Conservation (phyloP, 2,797 vertebrate genomes). For the Phoebastria nigripes region DNA sequence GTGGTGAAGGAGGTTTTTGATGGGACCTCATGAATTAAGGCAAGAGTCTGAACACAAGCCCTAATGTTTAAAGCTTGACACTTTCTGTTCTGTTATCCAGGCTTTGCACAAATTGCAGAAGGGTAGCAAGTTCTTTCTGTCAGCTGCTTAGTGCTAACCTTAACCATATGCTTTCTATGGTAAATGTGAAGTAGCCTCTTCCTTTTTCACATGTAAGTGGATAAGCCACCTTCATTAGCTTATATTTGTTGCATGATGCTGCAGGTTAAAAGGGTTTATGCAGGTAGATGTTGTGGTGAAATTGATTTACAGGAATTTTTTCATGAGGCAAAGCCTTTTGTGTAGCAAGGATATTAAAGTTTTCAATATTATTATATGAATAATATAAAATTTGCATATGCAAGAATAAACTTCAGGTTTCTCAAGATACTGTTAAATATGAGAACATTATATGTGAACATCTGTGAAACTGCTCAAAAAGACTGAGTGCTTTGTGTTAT, state of each 20-base stretch:
- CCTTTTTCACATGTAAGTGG: not conserved
- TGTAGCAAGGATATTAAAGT: not conserved
- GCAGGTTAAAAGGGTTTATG: not conserved
- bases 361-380: not conserved
- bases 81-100: not conserved
- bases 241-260: not conserved
- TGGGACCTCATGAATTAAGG: not conserved
- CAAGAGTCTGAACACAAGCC: not conserved
- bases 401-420: not conserved
- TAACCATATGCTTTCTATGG: fast-evolving
- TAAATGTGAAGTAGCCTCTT: not conserved
- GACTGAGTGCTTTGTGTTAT: not conserved
- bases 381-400: not conserved
- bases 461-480: not conserved
- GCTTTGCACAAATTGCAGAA: not conserved
- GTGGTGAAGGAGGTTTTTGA: not conserved
- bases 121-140: not conserved
- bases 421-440: not conserved
- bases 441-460: not conserved
- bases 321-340: not conserved
- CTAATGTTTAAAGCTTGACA: not conserved
- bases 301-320: not conserved
- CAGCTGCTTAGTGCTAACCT: not conserved
- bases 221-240: not conserved
- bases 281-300: not conserved